These are phyloP conservation scores for Horisme vitalbata DNA, from an alignment of 2,888 invertebrate species.

Conservation along the genomic window DNA sequence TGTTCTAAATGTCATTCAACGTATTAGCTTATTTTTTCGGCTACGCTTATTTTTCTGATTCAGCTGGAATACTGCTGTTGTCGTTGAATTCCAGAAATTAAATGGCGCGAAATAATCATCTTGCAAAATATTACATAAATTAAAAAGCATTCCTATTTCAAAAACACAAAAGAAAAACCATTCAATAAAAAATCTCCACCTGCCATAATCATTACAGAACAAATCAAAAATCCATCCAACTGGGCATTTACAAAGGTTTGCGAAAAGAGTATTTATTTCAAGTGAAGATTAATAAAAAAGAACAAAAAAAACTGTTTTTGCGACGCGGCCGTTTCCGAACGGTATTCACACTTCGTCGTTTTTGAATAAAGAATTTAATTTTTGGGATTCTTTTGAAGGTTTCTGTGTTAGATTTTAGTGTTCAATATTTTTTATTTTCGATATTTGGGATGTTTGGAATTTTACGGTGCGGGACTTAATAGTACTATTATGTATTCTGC, in stretches of 20 bases:
- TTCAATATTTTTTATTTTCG: too few relatives aligned
- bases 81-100: too few relatives aligned
- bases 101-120: too few relatives aligned
- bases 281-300: slow-evolving; percentile 22
- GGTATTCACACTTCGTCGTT: slow-evolving; percentile 19
- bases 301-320: slow-evolving; percentile 1
- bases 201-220: slow-evolving; percentile 25
- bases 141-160: background rate
- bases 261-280: slow-evolving; percentile 23
- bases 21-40: too few relatives aligned
- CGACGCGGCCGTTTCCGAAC: slow-evolving; percentile 3
- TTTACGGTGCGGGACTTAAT: too few relatives aligned
- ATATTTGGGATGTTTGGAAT: too few relatives aligned
- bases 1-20: too few relatives aligned
- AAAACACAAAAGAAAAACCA: slow-evolving; percentile 20
- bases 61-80: too few relatives aligned
- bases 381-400: slow-evolving; percentile 15
- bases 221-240: slow-evolving; percentile 28
- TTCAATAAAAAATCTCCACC: slow-evolving; percentile 26
- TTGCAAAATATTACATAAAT: background rate
- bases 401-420: too few relatives aligned
- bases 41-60: too few relatives aligned
- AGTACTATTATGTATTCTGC: too few relatives aligned
- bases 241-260: slow-evolving; percentile 18
- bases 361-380: slow-evolving; percentile 19